These are phyloP conservation scores for Labrus mixtus DNA, from an alignment of 2,113 vertebrate genomes.

Conservation along the genomic window DNA sequence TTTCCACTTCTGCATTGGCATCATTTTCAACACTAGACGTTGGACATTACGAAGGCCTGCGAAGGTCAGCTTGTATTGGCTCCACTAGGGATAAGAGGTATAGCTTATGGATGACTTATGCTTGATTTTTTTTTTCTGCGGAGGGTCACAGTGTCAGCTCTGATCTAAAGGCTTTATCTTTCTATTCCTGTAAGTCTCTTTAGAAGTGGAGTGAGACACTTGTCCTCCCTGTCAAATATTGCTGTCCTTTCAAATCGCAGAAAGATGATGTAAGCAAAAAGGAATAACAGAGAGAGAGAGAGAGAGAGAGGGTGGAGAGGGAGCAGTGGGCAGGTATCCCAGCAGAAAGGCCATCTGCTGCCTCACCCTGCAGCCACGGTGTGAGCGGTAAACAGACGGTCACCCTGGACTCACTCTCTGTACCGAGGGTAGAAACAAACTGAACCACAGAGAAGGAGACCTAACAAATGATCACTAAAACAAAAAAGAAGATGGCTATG, in stretches of 20 bases:
- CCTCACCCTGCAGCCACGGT: conserved; percentile 8
- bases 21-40: neutral
- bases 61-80: neutral
- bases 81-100: neutral
- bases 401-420: neutral
- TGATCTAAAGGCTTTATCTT: neutral
- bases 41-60: neutral
- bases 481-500: neutral
- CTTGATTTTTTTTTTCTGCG: too few relatives aligned
- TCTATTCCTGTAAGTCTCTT: neutral
- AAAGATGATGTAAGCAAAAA: neutral
- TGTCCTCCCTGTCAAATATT: neutral
- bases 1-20: too few relatives aligned
- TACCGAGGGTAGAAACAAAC: too few relatives aligned
- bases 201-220: neutral
- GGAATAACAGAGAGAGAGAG: neutral
- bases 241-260: neutral
- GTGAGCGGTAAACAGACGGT: conserved; percentile 20
- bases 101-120: neutral
- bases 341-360: conserved; percentile 35
- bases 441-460: neutral
- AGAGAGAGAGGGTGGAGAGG: neutral
- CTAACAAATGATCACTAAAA: neutral
- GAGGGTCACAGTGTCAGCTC: neutral
- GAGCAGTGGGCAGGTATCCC: conserved; percentile 18